Base-by-base conservation (phyloP, 2,797 vertebrate species). In the Phrynocephalus vlangalii region DNA sequence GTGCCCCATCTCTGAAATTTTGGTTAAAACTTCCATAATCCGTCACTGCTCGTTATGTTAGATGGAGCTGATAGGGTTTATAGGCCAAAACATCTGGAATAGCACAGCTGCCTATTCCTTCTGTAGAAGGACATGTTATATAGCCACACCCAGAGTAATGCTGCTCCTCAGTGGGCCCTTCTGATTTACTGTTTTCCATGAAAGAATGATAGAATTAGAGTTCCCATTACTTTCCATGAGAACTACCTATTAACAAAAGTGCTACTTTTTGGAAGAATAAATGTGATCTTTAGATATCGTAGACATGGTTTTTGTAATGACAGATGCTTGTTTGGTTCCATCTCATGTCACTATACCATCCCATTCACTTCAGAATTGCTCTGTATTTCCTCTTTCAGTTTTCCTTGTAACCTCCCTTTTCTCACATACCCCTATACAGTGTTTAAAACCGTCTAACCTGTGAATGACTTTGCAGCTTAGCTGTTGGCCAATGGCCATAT, bases 341-440 rank as follows among this genome's bases (percentile, higher is more conserved):
- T 75, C 56, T 63, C 75, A 85, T 24, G 70, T 70, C 82, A 84
- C 71, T 79, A 71, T 83, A 30, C 30, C 38, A 28, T 87, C 33
- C 79, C 44, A 67, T 75, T 82, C 28, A 82, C 28, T 67, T 8
- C 75, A 48, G 60, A 87, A 75, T 88, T 50, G 33, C 38, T 84
- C 66, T 63, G 67, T 50, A 38, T 50, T 66, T 82, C 75, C 33
- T 79, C 7, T 79, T 83, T 72, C n/a, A 66, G 67, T 8, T 30
- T 68, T 79, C 20, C 44, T 84, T 20, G n/a, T 72, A 72, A 84
- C 72, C 79, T 79, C 8, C 28, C 71, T 88, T 79, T 66, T 24
- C 13, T 9, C 38, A 66, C 52, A 56, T 28, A 79, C 28, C 50
- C 75, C 56, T 63, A 38, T 38, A 38, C 38, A 38, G 44, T 38